These are phyloP conservation scores for Emydocephalus ijimae DNA, from an alignment of 2,113 vertebrate genomes.

Conservation along the genomic window DNA sequence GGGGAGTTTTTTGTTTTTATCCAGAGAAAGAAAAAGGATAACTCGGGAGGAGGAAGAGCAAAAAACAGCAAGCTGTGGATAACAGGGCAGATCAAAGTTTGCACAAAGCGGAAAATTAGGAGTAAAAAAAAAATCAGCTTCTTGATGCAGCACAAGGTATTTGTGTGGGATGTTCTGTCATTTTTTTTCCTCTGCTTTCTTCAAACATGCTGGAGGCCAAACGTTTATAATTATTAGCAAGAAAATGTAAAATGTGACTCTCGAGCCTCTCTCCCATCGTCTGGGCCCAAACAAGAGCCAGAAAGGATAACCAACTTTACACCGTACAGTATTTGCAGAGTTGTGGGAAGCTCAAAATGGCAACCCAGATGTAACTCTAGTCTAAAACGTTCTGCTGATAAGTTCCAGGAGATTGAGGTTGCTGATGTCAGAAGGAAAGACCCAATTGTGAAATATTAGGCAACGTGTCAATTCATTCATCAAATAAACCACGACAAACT, in stretches of 20 bases:
- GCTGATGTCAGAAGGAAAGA: background rate
- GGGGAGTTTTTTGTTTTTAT: background rate
- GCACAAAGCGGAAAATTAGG: background rate
- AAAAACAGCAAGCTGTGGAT: conserved; percentile 47
- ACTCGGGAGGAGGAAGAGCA: conserved; percentile 39
- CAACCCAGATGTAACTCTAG: background rate
- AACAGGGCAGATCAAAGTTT: conserved; percentile 44
- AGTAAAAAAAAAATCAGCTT: background rate
- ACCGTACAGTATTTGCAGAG: background rate
- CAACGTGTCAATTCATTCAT: background rate
- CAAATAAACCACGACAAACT: background rate
- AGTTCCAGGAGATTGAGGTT: background rate
- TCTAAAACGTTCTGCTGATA: background rate
- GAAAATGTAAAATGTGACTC: background rate
- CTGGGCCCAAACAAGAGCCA: background rate
- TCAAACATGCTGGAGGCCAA: background rate
- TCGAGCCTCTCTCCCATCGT: too few species aligned
- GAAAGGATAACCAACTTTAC: background rate
- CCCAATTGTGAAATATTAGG: background rate
- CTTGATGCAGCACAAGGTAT: background rate
- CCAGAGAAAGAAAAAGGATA: conserved; percentile 44
- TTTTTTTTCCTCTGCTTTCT: background rate
- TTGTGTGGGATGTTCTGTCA: background rate
- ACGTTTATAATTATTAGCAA: background rate
- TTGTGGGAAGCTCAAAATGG: background rate